Evolutionary conservation across 1,140 invertebrate genomes (phyloP).

Genomic region (Stegodyphus mimosarum): DNA sequence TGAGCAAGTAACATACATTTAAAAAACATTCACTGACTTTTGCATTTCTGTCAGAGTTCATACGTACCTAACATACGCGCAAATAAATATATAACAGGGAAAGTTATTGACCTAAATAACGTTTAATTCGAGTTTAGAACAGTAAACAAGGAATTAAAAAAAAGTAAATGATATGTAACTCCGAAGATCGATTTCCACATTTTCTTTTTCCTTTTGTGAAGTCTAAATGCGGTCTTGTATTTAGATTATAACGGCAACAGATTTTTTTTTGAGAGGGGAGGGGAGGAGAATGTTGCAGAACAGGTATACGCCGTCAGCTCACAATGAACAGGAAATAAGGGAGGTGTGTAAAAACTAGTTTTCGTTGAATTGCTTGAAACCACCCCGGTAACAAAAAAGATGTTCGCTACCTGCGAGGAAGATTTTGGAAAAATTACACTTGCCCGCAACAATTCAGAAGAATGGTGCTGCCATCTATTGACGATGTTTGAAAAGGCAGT

Average conservation of each 20-base stretch:
- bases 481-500: background rate
- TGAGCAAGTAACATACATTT: no score
- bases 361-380: constrained; percentile 33
- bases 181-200: background rate
- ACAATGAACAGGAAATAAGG: constrained; percentile 59
- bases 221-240: background rate
- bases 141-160: background rate
- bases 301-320: constrained; percentile 11
- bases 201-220: background rate
- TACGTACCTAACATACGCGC: no score
- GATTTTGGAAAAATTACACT: no score
- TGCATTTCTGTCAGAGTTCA: no score
- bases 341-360: constrained; percentile 47
- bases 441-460: no score
- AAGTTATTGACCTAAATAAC: background rate
- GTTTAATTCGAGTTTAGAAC: background rate
- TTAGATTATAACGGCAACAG: constrained; percentile 33
- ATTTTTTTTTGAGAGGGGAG: background rate
- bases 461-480: constrained; percentile 21
- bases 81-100: background rate
- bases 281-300: constrained; percentile 16
- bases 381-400: background rate
- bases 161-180: background rate
- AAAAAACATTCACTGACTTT: no score
- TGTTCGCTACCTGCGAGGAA: background rate